Evolutionary conservation across 2,888 invertebrate species (phyloP), one percentile per base, ranked within the genome.

Genomic region (Theretra japonica): DNA sequence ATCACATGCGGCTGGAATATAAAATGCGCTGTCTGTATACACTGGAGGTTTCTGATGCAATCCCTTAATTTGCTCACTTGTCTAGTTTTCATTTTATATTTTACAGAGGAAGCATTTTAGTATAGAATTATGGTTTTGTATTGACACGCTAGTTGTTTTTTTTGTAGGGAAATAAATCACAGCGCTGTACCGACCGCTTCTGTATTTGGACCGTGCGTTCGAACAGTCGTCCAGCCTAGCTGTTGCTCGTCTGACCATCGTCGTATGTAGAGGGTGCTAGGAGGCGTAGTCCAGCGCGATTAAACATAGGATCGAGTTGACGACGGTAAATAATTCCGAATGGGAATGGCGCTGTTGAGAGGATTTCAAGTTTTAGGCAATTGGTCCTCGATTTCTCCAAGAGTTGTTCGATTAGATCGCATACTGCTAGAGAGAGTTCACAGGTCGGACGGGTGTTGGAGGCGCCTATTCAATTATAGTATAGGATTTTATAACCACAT

Each of bases 1-100:
- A 53, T 53, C 53, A n/a, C n/a, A n/a, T 53, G 53, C 53, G 53
- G 53, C 19, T n/a, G 53, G 53, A n/a, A 53, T 53, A n/a, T 53
- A 53, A 53, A 53, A 53, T 53, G 53, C n/a, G 53, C 53, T 19
- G 53, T 0, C 53, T 6, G n/a, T 53, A 53, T 17, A 19, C 6
- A 19, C 53, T 53, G 53, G 53, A 53, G 19, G 53, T 17, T 53
- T 53, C 53, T 53, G n/a, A 53, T 53, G 53, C 53, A 53, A 53
- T 53, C 6, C n/a, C 53, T 53, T 53, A 53, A 53, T 53, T 53
- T 53, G 53, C 53, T 53, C n/a, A 53, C n/a, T n/a, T 53, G 53
- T 53, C 53, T 53, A 53, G 19, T 53, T 53, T 53, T 53, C 17
- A n/a, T 53, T 53, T 53, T 6, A 19, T n/a, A 53, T 17, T n/a